phyloP scores from a whole-genome alignment of 2,113 vertebrate species.

The Datnioides undecimradiatus region DNA sequence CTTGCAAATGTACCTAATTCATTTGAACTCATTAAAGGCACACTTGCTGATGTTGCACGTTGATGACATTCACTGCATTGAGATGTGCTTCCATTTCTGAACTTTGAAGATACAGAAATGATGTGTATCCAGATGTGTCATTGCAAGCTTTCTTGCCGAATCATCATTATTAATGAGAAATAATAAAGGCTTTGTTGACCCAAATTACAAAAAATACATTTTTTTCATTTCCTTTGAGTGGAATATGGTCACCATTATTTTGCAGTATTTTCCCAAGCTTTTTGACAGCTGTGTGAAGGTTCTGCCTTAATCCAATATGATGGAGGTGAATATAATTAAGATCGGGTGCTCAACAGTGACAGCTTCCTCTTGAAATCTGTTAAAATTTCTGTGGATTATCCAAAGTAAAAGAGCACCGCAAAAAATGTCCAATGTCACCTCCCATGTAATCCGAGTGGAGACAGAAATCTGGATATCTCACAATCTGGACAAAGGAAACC shows the following conservation, averaged over 20 bases:
- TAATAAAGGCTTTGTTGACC: neutral
- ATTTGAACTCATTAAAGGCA: neutral
- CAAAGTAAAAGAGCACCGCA: neutral
- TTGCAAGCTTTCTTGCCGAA: neutral
- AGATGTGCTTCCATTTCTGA: too few relatives aligned
- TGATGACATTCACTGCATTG: neutral
- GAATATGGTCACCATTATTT: neutral
- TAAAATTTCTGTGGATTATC: neutral
- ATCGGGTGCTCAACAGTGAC: neutral
- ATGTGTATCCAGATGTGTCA: too few relatives aligned
- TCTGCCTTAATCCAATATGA: neutral
- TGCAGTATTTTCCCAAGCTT: neutral
- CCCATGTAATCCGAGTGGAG: neutral
- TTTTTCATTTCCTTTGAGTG: neutral
- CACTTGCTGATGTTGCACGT: too few relatives aligned
- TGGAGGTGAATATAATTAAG: neutral
- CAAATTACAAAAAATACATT: neutral
- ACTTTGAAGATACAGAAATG: neutral
- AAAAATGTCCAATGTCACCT: neutral
- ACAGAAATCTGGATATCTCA: constrained; percentile 5
- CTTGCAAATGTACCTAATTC: neutral
- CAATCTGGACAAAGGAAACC: constrained; percentile 34
- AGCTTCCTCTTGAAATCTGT: neutral
- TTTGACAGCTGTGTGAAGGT: neutral
- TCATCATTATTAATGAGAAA: too few relatives aligned